Evolutionary conservation across 2,113 vertebrate genomes (phyloP).

Genomic region (Apodemus speciosus): DNA sequence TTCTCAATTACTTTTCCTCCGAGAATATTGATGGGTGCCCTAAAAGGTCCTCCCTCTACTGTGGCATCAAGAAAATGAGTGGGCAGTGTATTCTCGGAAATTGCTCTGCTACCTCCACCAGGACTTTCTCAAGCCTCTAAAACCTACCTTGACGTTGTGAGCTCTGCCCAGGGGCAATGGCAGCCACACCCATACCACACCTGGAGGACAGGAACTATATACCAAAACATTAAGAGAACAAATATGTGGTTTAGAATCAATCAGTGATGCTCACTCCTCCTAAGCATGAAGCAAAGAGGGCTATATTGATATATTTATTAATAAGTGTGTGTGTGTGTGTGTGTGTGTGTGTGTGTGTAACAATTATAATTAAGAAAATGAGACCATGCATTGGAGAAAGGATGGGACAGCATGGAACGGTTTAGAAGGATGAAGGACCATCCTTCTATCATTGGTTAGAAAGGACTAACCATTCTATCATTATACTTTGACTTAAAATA

Average conservation of each 20-base stretch:
- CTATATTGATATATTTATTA: not conserved
- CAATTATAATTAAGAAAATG: not conserved
- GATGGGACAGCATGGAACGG: not conserved
- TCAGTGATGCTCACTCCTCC: not conserved
- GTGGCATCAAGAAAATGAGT: not conserved
- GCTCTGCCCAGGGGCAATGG: not conserved
- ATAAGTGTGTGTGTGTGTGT: not conserved
- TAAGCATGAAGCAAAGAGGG: not conserved
- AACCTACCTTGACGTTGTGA: not conserved
- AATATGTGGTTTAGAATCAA: not conserved
- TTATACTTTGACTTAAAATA: not conserved
- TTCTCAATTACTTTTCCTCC: not conserved
- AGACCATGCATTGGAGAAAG: not conserved
- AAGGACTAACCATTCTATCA: not conserved
- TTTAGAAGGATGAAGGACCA: not conserved
- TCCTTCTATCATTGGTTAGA: no score
- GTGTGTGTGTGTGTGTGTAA: not conserved
- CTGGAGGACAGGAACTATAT: not conserved
- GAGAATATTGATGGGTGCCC: not conserved
- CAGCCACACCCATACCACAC: not conserved
- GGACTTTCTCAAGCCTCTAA: not conserved
- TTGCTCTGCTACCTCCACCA: not conserved
- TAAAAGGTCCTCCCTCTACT: not conserved
- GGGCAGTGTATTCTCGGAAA: not conserved
- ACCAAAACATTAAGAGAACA: not conserved